Base-by-base conservation (phyloP, 2,113 vertebrate species). In the Chunga burmeisteri region DNA sequence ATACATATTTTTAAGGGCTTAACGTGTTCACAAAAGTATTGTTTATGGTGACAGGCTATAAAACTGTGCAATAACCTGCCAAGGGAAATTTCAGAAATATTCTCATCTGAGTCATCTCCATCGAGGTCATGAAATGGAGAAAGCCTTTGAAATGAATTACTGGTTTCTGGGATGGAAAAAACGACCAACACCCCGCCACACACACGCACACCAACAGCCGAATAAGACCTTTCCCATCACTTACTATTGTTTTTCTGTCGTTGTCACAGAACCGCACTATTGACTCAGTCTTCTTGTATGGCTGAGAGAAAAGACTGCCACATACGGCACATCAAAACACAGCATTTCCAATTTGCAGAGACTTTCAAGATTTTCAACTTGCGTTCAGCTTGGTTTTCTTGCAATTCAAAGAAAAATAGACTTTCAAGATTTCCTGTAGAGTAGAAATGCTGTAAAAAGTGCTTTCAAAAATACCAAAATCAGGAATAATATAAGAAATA, bases 141-240 rank as follows among this genome's bases (percentile, higher is more conserved):
- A 97, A 96, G 71, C 80, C 86, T 94, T 93, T 89, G 77, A 96
- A 92, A 93, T 73, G 27, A 95, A 77, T 92, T 90, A 61, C 67
- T 17, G 32, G 61, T 73, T 86, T 81, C 93, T 67, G 59, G 63
- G 61, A 46, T 36, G 56, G 77, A 46, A 79, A 90, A 74, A 95
- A 30, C 8, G 8, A 66, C 87, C 87, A 89, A 68, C 86, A 88
- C 62, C 49, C 62, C 7, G 15, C 58, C 74, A 73, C 65, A 61
- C n/a, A 81, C 81, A 94, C 10, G 7, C 59, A 73, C 32, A 47
- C 47, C 71, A 75, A 23, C 5, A 77, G 40, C 38, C 42, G 70
- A 81, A 62, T 22, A 68, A 81, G 77, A 65, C 30, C 77, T 71
- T 96, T 87, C 68, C 65, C 73, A 79, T 87, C 65, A 16, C 56